These are phyloP conservation scores for Noctua comes DNA, from an alignment of 2,888 invertebrate species.

Conservation along the genomic window DNA sequence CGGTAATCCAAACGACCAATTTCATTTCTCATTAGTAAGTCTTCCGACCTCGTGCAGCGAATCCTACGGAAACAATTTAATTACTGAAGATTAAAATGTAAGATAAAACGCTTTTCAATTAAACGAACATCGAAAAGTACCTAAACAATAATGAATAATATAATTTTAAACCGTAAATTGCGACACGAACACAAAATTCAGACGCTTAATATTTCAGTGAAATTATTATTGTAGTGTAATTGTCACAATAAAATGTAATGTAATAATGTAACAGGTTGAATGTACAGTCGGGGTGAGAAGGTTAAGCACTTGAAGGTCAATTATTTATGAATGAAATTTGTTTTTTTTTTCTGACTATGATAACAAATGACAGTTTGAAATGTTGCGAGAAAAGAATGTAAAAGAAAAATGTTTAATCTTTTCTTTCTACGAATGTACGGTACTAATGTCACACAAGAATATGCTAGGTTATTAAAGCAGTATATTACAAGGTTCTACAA, in stretches of 20 bases:
- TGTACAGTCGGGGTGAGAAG: slow-evolving; percentile 4
- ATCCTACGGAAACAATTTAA: slow-evolving; percentile 59
- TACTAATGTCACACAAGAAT: slow-evolving; percentile 37
- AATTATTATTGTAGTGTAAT: slow-evolving; percentile 39
- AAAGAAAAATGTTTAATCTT: not conserved
- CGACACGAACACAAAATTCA: slow-evolving; percentile 21
- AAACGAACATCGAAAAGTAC: slow-evolving; percentile 29
- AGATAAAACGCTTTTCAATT: slow-evolving; percentile 56
- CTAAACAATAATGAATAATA: slow-evolving; percentile 9
- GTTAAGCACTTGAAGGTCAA: not conserved
- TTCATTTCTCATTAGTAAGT: slow-evolving; percentile 65
- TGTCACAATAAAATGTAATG: slow-evolving; percentile 42
- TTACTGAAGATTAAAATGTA: slow-evolving; percentile 62
- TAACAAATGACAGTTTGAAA: not conserved
- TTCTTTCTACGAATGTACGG: not conserved
- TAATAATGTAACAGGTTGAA: slow-evolving; percentile 28
- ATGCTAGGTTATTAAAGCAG: slow-evolving; percentile 37
- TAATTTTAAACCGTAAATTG: slow-evolving; percentile 33
- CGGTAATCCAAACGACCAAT: slow-evolving; percentile 55
- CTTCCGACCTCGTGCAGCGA: slow-evolving; percentile 47
- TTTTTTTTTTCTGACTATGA: not conserved
- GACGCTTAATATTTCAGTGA: slow-evolving; percentile 19
- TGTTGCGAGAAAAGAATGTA: not conserved
- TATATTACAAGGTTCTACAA: slow-evolving; percentile 52
- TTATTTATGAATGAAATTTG: not conserved